A percentile compares a stretch with the other conserved stretches of the same genome.
These are phyloP conservation scores for Tricholaema leucomelas DNA, from an alignment of 2,113 vertebrate genomes.

Conservation along the genomic window DNA sequence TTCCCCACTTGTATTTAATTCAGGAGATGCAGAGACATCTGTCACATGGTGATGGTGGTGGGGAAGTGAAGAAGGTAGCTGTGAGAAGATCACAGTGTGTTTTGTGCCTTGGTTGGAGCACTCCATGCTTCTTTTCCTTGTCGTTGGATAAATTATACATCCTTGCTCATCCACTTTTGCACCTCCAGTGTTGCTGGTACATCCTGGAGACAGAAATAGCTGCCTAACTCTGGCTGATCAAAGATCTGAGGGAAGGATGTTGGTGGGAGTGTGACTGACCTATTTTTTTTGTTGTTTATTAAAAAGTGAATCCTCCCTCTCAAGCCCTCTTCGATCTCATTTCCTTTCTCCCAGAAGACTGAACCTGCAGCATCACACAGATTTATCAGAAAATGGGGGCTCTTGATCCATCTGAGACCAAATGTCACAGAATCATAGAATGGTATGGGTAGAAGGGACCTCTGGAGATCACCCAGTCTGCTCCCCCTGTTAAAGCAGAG, in stretches of 20 bases:
- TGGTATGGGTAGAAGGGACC: too few relatives aligned
- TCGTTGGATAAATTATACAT: neutral
- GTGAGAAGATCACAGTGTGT: neutral
- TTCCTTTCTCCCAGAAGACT: neutral
- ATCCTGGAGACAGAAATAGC: slow-evolving; percentile 27
- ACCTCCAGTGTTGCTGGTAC: slow-evolving; percentile 8
- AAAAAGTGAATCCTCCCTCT: neutral
- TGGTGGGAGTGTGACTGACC: slow-evolving; percentile 44
- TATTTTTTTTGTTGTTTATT: neutral
- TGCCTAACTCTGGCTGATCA: neutral
- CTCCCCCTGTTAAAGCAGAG: too few relatives aligned
- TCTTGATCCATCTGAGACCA: fast-evolving
- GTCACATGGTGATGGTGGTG: neutral
- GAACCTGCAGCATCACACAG: fast-evolving
- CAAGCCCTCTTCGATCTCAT: neutral
- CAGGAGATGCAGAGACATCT: neutral
- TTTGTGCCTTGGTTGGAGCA: neutral
- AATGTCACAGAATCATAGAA: too few relatives aligned
- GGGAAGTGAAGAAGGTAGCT: neutral
- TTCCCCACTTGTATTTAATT: neutral
- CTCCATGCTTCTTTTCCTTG: neutral
- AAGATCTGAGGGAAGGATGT: neutral
- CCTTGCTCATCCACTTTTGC: slow-evolving; percentile 35
- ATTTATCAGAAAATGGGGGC: fast-evolving
- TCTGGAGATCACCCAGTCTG: too few relatives aligned